Evolutionary conservation across 1,140 invertebrate genomes (phyloP), one percentile per base, ranked within the genome.

Genomic region (Drosophila neocordata): DNA sequence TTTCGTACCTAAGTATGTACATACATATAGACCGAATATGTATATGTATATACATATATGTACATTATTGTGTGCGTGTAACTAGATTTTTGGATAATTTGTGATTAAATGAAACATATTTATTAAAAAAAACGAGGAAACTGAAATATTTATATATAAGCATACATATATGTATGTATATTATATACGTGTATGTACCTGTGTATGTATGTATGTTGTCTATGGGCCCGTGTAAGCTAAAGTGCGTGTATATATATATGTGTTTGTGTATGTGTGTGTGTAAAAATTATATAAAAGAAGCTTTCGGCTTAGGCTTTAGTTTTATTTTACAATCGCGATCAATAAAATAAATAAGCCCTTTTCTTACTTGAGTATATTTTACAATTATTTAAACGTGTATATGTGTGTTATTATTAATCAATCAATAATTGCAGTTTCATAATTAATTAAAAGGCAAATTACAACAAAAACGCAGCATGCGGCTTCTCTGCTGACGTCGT

Each of bases 201-300:
- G 69, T 44, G 65, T 65, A 64, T 65, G 60, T 65, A 59, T 80
- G 76, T 75, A 64, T 65, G 66, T 61, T 66, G 66, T 69, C 65
- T 69, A 52, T 75, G 65, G 35, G 57, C 35, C 68, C 71, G 80
- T 80, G 63, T 79, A 73, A 64, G 68, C 57, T 72, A 55, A 35
- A 34, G 61, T 53, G 67, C 67, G 66, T 71, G 7, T 31, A 31
- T 31, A 31, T 31, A 31, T 31, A 31, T 31, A 31, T 31, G 6
- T 31, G 6, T 31, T 3, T 31, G 72, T 70, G n/a, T 65, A 56
- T 67, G 67, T 79, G 51, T 69, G 65, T 79, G 68, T 77, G 60
- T 73, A 73, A 67, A 88, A 88, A 88, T 88, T 88, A 88, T 88
- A 88, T 88, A 88, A 88, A 85, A 77, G 75, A 75, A 74, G 71